Evolutionary conservation across 2,113 vertebrate species (phyloP).

Genomic region (Fukomys damarensis): DNA sequence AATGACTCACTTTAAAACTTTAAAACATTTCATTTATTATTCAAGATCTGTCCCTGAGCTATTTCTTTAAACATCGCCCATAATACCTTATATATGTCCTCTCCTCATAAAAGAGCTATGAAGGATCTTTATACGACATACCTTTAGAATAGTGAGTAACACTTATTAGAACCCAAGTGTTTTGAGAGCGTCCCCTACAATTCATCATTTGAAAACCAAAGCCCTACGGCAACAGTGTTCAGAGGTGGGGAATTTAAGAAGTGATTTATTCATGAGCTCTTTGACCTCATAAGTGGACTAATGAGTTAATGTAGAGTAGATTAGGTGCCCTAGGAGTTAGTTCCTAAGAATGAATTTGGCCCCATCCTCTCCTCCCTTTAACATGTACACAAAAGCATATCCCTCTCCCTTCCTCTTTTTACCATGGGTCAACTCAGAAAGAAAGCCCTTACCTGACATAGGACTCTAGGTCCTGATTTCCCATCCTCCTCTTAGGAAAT

Average conservation of each 20-base stretch:
- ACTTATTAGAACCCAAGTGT: background rate
- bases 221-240: background rate
- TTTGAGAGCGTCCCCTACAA: background rate
- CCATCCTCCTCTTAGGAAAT: background rate
- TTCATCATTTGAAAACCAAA: background rate
- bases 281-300: background rate
- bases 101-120: background rate
- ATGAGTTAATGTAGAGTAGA: background rate
- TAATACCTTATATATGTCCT: background rate
- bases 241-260: background rate
- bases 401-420: fast-evolving
- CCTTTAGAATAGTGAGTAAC: background rate
- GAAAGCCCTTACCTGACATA: background rate
- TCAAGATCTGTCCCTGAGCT: background rate
- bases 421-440: background rate
- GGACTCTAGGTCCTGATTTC: background rate
- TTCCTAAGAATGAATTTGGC: background rate
- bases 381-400: background rate
- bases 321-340: background rate
- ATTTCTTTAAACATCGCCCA: background rate
- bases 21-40: background rate
- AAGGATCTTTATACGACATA: background rate
- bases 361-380: fast-evolving
- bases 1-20: background rate
- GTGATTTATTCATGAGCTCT: background rate